Evolutionary conservation across 2,113 vertebrate genomes (phyloP).

Genomic region (Forbesichthys papilliferus): DNA sequence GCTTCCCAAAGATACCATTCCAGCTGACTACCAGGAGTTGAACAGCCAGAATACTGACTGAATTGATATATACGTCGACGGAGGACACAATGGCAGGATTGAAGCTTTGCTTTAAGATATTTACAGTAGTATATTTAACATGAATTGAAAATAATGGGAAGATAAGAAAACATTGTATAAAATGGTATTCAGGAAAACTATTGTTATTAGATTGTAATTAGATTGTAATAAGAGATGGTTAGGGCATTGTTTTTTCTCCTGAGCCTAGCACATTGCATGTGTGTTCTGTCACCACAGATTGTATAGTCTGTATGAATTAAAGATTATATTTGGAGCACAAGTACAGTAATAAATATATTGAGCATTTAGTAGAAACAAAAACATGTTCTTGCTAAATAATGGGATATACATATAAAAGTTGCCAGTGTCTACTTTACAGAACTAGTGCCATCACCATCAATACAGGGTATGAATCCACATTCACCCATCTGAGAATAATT

Average conservation of each 20-base stretch:
- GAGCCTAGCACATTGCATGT: constrained; percentile 4
- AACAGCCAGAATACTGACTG: constrained; percentile 75
- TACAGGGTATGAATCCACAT: background rate
- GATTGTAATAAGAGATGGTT: background rate
- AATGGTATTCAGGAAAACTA: background rate
- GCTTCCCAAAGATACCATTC: constrained; percentile 86
- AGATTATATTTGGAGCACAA: background rate
- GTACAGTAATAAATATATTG: constrained; percentile 37
- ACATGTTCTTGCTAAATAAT: background rate
- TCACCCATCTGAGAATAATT: background rate
- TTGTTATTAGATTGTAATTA: background rate
- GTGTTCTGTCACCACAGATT: constrained; percentile 1
- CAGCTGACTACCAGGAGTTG: constrained; percentile 87
- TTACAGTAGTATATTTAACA: background rate
- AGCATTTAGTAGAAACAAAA: constrained; percentile 33
- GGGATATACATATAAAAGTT: too few species aligned
- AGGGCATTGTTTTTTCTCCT: constrained; percentile 37
- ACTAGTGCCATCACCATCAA: too few species aligned
- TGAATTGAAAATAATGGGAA: background rate
- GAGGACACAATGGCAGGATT: background rate
- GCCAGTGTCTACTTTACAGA: too few species aligned
- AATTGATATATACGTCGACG: constrained; percentile 25
- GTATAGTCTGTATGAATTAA: too few species aligned
- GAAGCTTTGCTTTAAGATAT: too few species aligned
- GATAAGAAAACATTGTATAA: background rate